Conservation (phyloP, 2,888 invertebrate genomes). For the Lomographa bimaculata region DNA sequence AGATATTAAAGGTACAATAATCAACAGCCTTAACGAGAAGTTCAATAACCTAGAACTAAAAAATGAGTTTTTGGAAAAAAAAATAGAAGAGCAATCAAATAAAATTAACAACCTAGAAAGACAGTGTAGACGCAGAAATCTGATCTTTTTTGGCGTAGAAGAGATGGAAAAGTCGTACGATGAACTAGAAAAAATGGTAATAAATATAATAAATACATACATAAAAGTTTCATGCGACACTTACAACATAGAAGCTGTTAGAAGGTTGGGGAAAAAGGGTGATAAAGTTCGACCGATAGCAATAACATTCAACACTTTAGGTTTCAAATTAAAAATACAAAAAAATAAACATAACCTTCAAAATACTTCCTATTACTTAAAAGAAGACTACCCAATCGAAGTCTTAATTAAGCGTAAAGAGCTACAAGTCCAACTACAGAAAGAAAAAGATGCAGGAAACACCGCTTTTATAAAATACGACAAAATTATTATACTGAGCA, state of each 20-base stretch:
- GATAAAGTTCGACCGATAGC: constrained; percentile 9
- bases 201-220: constrained; percentile 1
- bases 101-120: neutral
- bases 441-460: constrained; percentile 7
- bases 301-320: constrained; percentile 2
- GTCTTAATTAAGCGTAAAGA: constrained; percentile 27
- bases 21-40: neutral
- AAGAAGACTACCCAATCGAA: constrained; percentile 27
- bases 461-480: constrained; percentile 5
- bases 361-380: constrained; percentile 13
- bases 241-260: constrained; percentile 1
- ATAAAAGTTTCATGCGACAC: neutral
- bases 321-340: constrained; percentile 3
- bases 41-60: neutral
- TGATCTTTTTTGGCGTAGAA: neutral
- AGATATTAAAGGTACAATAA: neutral
- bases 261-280: constrained; percentile 7
- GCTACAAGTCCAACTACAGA: constrained; percentile 2
- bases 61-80: neutral
- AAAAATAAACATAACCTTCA: neutral
- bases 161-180: constrained; percentile 2
- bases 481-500: constrained; percentile 2
- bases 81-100: neutral
- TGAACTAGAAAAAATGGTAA: neutral
- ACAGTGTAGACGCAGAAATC: neutral